Conservation (phyloP, 1,140 invertebrate genomes). For the Zaprionus vittiger region DNA sequence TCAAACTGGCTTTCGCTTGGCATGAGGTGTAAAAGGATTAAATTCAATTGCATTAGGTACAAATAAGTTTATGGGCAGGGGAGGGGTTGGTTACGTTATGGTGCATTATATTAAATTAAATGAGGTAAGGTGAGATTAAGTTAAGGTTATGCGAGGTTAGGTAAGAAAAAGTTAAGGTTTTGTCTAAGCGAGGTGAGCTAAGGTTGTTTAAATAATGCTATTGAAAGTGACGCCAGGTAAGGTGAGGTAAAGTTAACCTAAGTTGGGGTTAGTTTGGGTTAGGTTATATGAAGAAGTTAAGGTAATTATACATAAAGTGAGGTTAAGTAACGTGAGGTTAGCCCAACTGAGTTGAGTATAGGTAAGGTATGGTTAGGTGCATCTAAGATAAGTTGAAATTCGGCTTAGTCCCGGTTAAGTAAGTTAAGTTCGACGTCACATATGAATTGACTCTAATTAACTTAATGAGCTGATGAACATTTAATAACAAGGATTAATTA, state of each 20-base stretch:
- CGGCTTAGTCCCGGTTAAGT: not conserved
- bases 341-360: not conserved
- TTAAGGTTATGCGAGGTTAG: not conserved
- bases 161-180: not conserved
- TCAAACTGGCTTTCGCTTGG: not conserved
- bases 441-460: not conserved
- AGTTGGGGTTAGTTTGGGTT: not conserved
- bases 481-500: not conserved
- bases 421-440: not conserved
- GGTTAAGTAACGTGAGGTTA: not conserved
- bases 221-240: not conserved
- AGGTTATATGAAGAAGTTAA: not conserved
- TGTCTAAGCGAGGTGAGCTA: not conserved
- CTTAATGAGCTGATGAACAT: not conserved
- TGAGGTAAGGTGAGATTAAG: not conserved
- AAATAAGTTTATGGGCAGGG: not conserved
- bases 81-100: not conserved
- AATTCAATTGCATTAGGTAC: conserved; percentile 9
- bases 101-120: conserved; percentile 3
- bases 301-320: not conserved
- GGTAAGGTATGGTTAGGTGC: not conserved
- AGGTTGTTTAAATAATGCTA: not conserved
- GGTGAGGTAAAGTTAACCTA: not conserved
- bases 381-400: not conserved
- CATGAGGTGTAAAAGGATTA: conserved; percentile 7